Base-by-base conservation (phyloP, 2,113 vertebrate genomes). In the Neoarius graeffei region DNA sequence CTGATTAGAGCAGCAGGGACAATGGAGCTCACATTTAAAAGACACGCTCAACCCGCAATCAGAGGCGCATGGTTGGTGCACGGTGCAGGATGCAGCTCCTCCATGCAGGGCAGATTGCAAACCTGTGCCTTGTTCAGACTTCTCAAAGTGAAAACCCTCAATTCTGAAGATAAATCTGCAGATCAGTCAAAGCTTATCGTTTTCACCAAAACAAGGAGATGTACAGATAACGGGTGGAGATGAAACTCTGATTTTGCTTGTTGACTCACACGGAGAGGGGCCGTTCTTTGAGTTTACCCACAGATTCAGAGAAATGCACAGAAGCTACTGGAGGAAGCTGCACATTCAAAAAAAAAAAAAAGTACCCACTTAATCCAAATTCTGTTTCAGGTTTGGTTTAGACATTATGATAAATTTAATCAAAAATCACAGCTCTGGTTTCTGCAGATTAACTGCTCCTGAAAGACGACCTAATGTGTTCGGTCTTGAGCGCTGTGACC, bases 1-100 rank as follows among this genome's bases (percentile, higher is more conserved):
- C 90, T 89, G 91, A 94, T 95, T 95, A 95, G 93, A 91, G 93
- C 92, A 90, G 84, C 91, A 87, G 91, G 93, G 92, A 94, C 93
- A 95, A 93, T 89, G 83, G 91, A 92, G 93, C 92, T 93, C 91
- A 92, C 93, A 89, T 93, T 93, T 94, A 86, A 93, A 42, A 94
- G 91, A 81, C 76, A 86, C 83, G 74, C 81, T 92, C 91, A 74
- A 89, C 83, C 57, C 92, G 94, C 95, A 95, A 94, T 93, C 93
- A 87, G 85, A 92, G 80, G 91, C 57, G 90, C 93, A 92, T 67
- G 84, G 88, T 57, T 27, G 48, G 90, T 90, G 50, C 23, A 52
- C 30, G 11, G 50, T 25, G 42, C n/a, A 62, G 50, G 30, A 62
- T 62, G 7, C 35, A 35, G 64, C 19, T 42, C 23, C 27, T 35